Percentiles rank a stretch among this genome's conserved stretches.
Evolutionary conservation across 2,888 invertebrate species (phyloP).

Genomic region (Anarsia innoxiella): DNA sequence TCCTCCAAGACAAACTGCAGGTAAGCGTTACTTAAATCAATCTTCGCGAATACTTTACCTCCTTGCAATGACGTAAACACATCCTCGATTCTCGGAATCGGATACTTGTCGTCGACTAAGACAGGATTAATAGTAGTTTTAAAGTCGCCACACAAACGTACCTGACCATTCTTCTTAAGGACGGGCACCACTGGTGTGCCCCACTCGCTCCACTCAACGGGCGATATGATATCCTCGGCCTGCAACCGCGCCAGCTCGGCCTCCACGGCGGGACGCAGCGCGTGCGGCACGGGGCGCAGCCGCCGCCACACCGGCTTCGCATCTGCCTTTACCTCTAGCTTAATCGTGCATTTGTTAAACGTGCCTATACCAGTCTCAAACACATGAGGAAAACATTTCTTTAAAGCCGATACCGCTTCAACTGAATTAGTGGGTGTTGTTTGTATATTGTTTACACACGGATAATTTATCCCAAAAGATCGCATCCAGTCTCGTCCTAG

Average conservation of each 20-base stretch:
- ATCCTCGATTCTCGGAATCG: constrained; percentile 12
- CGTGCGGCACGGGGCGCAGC: constrained; percentile 6
- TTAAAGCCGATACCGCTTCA: background rate
- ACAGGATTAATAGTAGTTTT: background rate
- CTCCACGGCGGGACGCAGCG: background rate
- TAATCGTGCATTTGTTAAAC: background rate
- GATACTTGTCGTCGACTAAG: constrained; percentile 3
- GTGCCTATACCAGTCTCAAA: background rate
- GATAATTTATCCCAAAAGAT: background rate
- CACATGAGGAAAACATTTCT: background rate
- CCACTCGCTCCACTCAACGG: constrained; percentile 6
- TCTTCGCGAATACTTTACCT: background rate
- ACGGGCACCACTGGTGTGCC: background rate
- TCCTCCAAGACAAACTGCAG: background rate
- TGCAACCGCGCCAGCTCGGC: constrained; percentile 5
- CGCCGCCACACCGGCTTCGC: constrained; percentile 5
- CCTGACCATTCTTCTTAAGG: background rate
- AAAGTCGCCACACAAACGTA: background rate
- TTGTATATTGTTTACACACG: background rate
- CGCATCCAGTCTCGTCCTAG: background rate
- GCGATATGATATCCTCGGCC: constrained; percentile 5
- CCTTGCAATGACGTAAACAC: background rate
- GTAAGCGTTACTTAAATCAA: background rate
- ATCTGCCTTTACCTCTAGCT: background rate
- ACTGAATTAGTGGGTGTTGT: background rate